Conservation (phyloP, 2,113 vertebrate genomes). For the Ailuropoda melanoleuca region DNA sequence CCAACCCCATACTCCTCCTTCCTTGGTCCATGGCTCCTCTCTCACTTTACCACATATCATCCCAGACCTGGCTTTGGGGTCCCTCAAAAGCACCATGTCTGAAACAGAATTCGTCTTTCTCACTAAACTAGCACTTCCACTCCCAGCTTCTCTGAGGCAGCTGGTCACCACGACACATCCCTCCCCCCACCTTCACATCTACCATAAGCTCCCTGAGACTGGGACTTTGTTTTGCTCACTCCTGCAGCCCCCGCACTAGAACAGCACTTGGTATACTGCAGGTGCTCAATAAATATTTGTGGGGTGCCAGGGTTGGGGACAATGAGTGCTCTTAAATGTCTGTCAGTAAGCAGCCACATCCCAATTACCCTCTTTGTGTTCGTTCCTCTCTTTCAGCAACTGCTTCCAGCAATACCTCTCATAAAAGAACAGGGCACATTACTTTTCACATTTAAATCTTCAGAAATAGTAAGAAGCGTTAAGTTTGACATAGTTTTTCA, state of each 20-base stretch:
- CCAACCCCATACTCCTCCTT: background rate
- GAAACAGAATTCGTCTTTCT: background rate
- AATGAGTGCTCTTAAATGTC: background rate
- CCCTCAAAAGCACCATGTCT: background rate
- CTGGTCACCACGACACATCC: accelerated
- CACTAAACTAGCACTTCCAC: background rate
- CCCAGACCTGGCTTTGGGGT: background rate
- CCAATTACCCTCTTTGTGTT: no score
- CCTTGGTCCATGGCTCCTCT: background rate
- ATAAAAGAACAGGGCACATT: background rate
- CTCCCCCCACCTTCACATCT: background rate
- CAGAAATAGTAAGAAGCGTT: background rate
- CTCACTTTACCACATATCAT: no score
- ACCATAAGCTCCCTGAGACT: background rate
- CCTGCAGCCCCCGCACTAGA: background rate
- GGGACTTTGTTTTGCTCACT: background rate
- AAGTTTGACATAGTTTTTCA: background rate
- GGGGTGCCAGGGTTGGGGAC: background rate
- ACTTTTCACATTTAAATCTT: background rate
- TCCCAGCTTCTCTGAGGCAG: background rate
- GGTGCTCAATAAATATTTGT: background rate
- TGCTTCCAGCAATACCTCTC: background rate
- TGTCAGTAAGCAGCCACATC: no score
- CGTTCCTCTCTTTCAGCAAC: background rate
- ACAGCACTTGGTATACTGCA: background rate